Evolutionary conservation across 2,888 invertebrate genomes (phyloP).

Genomic region (Netelia melanura): DNA sequence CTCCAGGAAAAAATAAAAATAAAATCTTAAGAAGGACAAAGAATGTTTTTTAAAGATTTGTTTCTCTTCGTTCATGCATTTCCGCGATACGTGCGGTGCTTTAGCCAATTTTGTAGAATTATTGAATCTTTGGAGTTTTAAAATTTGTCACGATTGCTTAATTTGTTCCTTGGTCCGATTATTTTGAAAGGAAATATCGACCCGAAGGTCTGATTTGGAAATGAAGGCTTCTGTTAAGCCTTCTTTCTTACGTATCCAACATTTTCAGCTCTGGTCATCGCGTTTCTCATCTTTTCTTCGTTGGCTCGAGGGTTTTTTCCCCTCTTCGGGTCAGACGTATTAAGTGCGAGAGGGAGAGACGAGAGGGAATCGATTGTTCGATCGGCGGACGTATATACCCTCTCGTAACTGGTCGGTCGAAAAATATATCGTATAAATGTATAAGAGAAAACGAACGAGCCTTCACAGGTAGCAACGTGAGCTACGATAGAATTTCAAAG

Average conservation of each 20-base stretch:
- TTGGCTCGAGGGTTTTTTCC: not conserved
- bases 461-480: not conserved
- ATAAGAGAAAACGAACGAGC: not conserved
- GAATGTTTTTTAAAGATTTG: no score
- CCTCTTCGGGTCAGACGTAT: not conserved
- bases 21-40: no score
- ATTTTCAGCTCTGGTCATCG: not conserved
- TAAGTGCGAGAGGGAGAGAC: conserved; percentile 10
- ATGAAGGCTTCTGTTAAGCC: not conserved
- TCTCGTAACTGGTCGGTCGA: not conserved
- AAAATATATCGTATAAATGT: not conserved
- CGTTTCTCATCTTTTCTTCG: not conserved
- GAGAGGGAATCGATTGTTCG: conserved; percentile 40
- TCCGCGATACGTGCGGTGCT: no score
- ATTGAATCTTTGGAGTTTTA: no score
- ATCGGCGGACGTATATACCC: conserved; percentile 13
- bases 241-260: not conserved
- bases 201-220: not conserved
- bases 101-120: no score
- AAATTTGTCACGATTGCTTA: not conserved
- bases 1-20: no score
- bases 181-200: not conserved
- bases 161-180: not conserved
- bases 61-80: no score
- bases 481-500: not conserved